Percentiles rank a stretch among this genome's conserved stretches.
phyloP scores from a whole-genome alignment of 1,140 invertebrate species.

The Ooceraea biroi region DNA sequence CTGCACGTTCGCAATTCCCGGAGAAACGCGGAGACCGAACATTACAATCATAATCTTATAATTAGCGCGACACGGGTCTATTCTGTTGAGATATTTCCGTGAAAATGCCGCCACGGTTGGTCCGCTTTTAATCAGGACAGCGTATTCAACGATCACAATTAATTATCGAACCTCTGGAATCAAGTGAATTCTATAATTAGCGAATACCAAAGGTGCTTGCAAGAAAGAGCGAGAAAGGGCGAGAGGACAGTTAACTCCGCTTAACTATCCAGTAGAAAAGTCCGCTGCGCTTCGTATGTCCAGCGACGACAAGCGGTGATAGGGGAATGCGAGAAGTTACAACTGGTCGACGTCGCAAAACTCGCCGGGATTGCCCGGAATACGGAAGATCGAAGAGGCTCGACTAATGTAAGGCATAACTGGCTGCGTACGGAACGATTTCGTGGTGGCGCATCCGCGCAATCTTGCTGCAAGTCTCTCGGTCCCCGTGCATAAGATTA shows the following conservation, averaged over 20 bases:
- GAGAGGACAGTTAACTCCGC: too few species aligned
- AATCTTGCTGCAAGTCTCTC: conserved; percentile 31
- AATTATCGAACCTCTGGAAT: background rate
- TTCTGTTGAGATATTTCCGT: background rate
- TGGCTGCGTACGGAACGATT: conserved; percentile 26
- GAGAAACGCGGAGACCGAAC: background rate
- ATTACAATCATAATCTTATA: conserved; percentile 37
- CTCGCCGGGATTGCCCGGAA: conserved; percentile 15
- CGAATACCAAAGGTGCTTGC: background rate
- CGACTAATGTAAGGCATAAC: conserved; percentile 16
- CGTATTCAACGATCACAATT: background rate
- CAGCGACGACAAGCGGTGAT: background rate
- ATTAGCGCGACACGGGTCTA: conserved; percentile 24
- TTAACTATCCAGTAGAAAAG: background rate
- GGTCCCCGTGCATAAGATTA: conserved; percentile 65
- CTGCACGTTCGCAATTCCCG: conserved; percentile 10
- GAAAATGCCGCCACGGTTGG: background rate
- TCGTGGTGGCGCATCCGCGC: conserved; percentile 3
- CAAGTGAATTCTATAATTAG: background rate
- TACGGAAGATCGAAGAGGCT: conserved; percentile 15
- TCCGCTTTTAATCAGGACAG: background rate
- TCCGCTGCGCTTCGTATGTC: background rate
- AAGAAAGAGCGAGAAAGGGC: too few species aligned
- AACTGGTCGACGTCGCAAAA: background rate
- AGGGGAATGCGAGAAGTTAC: background rate